A percentile compares a stretch with the other conserved stretches of the same genome.
Conservation (phyloP, 2,113 vertebrate genomes). For the Panurus biarmicus region DNA sequence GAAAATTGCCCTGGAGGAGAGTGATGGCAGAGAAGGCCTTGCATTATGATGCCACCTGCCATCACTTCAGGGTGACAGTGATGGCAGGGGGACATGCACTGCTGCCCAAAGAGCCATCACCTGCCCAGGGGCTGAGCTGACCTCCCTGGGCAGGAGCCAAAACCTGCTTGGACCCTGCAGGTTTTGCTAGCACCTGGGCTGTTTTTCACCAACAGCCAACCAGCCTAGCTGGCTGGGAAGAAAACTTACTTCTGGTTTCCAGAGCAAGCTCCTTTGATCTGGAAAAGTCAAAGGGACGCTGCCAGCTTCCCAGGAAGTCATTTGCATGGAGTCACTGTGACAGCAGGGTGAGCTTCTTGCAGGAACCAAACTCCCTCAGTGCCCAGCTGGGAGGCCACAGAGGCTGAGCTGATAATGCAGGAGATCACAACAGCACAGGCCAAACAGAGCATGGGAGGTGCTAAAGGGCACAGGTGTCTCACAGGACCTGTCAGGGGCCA, state of each 20-base stretch:
- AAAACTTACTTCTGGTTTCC: neutral
- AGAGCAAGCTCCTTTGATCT: neutral
- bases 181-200: neutral
- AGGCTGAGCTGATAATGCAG: neutral
- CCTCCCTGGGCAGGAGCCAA: neutral
- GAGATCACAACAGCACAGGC: neutral
- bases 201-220: neutral
- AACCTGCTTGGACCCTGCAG: neutral
- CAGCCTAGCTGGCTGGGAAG: neutral
- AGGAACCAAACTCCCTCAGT: neutral
- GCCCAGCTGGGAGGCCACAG: neutral
- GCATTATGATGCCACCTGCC: neutral
- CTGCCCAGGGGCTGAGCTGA: rapidly evolving
- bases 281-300: neutral
- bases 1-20: neutral
- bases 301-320: neutral
- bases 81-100: neutral
- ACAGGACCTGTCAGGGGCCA: neutral
- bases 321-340: neutral
- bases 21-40: neutral
- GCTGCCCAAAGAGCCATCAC: neutral
- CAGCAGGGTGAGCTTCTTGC: neutral
- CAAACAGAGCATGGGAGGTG: neutral
- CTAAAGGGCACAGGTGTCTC: neutral
- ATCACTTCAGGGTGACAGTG: neutral